Conservation (phyloP, 2,888 invertebrate genomes). For the Pheosia gnoma region DNA sequence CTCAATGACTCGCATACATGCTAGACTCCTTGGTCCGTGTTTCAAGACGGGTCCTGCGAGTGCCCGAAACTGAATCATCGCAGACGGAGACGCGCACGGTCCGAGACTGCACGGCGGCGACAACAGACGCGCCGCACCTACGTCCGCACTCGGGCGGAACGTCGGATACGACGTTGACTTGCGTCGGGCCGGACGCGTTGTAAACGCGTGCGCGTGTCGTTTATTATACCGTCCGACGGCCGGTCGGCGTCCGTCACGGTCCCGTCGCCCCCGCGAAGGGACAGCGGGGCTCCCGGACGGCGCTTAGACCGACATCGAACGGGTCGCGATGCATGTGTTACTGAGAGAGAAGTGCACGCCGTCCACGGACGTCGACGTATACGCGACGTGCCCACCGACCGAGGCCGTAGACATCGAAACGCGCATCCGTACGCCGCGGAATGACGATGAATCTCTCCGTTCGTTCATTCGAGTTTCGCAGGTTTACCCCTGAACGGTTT, state of each 20-base stretch:
- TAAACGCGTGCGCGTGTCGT: slow-evolving; percentile 46
- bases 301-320: slow-evolving; percentile 72
- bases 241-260: slow-evolving; percentile 19
- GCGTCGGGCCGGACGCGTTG: slow-evolving; percentile 56
- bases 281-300: slow-evolving; percentile 45
- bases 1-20: slow-evolving; percentile 89
- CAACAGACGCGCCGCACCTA: slow-evolving; percentile 51
- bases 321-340: slow-evolving; percentile 81
- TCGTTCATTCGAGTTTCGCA: slow-evolving; percentile 82
- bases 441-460: slow-evolving; percentile 68
- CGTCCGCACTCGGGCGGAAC: slow-evolving; percentile 55
- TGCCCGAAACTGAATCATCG: slow-evolving; percentile 71
- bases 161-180: slow-evolving; percentile 47
- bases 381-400: slow-evolving; percentile 42
- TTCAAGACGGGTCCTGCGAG: slow-evolving; percentile 88
- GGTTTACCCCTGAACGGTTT: slow-evolving; percentile 82
- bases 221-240: slow-evolving; percentile 45
- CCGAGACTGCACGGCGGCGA: slow-evolving; percentile 58
- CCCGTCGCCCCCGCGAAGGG: not conserved
- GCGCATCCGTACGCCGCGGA: slow-evolving; percentile 44
- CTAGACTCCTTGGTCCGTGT: slow-evolving; percentile 64
- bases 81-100: slow-evolving; percentile 59
- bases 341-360: slow-evolving; percentile 64
- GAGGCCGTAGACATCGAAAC: slow-evolving; percentile 26
- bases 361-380: slow-evolving; percentile 50